Evolutionary conservation across 2,888 invertebrate genomes (phyloP).

Genomic region (Campoplex capitator): DNA sequence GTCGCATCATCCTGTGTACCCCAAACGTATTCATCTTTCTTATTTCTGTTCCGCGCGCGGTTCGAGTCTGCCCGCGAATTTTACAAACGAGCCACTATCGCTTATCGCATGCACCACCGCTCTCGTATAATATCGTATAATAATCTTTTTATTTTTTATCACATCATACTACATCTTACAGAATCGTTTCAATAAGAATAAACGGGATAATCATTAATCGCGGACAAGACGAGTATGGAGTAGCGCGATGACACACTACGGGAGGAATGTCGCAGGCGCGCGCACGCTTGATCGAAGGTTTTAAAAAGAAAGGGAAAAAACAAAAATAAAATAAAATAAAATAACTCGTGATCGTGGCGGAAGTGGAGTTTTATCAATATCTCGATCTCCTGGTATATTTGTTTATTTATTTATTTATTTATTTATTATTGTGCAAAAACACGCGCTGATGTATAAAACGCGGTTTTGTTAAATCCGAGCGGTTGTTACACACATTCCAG

Average conservation of each 20-base stretch:
- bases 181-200: background rate
- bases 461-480: background rate
- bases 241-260: constrained; percentile 33
- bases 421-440: background rate
- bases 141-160: no score
- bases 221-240: background rate
- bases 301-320: background rate
- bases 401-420: background rate
- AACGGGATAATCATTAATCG: background rate
- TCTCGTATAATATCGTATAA: background rate
- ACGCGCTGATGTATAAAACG: background rate
- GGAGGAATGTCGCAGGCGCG: constrained; percentile 17
- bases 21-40: constrained; percentile 65
- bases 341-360: background rate
- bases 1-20: constrained; percentile 79
- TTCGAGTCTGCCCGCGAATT: no score
- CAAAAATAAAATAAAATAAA: background rate
- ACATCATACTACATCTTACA: background rate
- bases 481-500: background rate
- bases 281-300: background rate
- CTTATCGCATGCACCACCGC: constrained; percentile 2
- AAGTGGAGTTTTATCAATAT: background rate
- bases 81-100: background rate
- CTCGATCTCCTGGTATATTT: background rate
- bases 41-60: background rate